phyloP scores from a whole-genome alignment of 2,888 invertebrate genomes.

The Synanthedon tipuliformis region DNA sequence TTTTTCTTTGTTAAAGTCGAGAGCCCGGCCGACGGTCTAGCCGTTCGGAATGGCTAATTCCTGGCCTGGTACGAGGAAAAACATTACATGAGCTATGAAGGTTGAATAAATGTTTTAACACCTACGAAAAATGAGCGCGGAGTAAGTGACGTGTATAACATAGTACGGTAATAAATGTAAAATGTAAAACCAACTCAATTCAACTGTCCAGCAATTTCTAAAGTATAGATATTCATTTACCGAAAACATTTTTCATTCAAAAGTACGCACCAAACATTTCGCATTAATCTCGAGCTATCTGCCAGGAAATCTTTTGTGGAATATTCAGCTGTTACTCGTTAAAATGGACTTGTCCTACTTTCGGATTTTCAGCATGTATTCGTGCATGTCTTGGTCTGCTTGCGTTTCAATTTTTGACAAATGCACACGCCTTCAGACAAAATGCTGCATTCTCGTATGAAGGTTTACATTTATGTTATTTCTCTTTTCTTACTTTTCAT shows the following conservation, averaged over 20 bases:
- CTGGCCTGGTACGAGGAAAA: too few species aligned
- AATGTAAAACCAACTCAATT: neutral
- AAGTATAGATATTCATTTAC: neutral
- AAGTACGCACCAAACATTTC: slow-evolving; percentile 11
- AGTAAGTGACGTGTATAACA: too few species aligned
- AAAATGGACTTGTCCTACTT: slow-evolving; percentile 39
- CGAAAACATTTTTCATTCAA: neutral
- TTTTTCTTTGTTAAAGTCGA: too few species aligned
- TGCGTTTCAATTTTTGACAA: slow-evolving; percentile 23
- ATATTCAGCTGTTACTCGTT: slow-evolving; percentile 28
- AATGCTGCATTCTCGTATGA: neutral
- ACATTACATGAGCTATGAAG: too few species aligned
- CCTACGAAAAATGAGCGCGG: too few species aligned
- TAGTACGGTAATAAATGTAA: neutral
- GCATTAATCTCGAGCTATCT: slow-evolving; percentile 18
- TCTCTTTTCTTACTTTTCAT: too few species aligned
- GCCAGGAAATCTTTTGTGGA: slow-evolving; percentile 19
- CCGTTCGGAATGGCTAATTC: too few species aligned
- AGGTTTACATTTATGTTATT: too few species aligned
- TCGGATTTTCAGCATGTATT: slow-evolving; percentile 20
- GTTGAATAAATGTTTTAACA: too few species aligned
- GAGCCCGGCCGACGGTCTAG: too few species aligned
- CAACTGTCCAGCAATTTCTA: too few species aligned
- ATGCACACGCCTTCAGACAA: slow-evolving; percentile 1
- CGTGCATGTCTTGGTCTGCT: slow-evolving; percentile 14